Base-by-base conservation (phyloP, 2,797 vertebrate genomes). In the Gadopsis marmoratus region DNA sequence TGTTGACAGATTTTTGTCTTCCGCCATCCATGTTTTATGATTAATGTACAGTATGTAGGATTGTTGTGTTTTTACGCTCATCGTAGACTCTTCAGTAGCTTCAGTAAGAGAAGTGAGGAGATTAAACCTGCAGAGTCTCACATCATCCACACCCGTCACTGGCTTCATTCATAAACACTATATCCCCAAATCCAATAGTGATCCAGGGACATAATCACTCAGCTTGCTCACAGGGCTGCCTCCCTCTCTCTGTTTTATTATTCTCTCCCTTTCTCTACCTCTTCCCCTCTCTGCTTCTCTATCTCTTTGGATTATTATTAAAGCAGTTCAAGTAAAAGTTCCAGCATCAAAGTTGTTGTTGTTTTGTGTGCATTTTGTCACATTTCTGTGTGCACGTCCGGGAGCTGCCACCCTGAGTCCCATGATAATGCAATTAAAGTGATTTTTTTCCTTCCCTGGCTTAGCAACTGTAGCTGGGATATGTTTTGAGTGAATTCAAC, bases 161-260 rank as follows among this genome's bases (percentile, higher is more conserved):
- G 54, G 77, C 75, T 87, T 85, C 88, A 91, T 93, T 93, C 86
- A 89, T 86, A 83, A 91, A 89, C 73, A 89, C 78, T 89, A 90
- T 83, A 89, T 87, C 81, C 54, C 37, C 63, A 91, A 93, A 91
- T 89, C 87, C 85, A 90, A 70, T 81, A 85, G 82, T 83, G 87
- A 92, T 85, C 87, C 53, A 41, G 80, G 80, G 80, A 91, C 67
- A 81, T 85, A 81, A 91, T 88, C 79, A 70, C 74, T 81, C 54
- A 35, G 58, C 60, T 71, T 79, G 71, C 73, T 74, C 66, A 51
- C 19, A 39, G 37, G 47, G 41, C 51, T 69, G 39, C 71, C 56
- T 76, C 59, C 39, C 29, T 59, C 50, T 16, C 51, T 75, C 50
- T 59, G 4, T 68, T 51, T 33, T 39, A 13, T 21, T 61, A 23